Base-by-base conservation (phyloP, 1,140 invertebrate species). In the Leptoteleia sp. region DNA sequence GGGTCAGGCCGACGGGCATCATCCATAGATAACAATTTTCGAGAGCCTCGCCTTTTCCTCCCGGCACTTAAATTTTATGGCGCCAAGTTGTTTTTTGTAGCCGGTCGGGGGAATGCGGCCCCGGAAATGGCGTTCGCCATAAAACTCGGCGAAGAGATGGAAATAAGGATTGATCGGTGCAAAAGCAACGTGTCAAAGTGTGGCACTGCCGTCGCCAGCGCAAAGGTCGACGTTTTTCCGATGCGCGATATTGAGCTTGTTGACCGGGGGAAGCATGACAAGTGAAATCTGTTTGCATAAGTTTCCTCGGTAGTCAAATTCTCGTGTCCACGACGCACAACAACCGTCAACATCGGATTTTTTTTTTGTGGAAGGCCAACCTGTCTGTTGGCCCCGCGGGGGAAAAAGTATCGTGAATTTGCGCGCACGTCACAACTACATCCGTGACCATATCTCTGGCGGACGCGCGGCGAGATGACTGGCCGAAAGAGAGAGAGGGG, bases 181-280 rank as follows among this genome's bases (percentile, higher is more conserved):
- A 1, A 33, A 33, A 54, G 48, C 8, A 12, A 25, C 13, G 19
- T 22, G 29, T 37, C 35, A 54, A 12, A 16, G 6, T 1, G 17
- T 38, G 38, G n/a, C n/a, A 54, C 25, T 17, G 1, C 6, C 7
- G 19, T 25, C 1, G 22, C 16, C 13, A 55, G 27, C 16, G 35
- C 3, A 55, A 40, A 42, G 38, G 38, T 43, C 38, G 38, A 29
- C 38, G 25, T 57, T 57, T 57, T 43, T 15, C 38, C 38, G 38
- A 42, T 43, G 37, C 9, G 17, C 54, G 54, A 43, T 31, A 43
- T 3, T 25, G 37, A 55, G 35, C 13, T 55, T 29, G 22, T 55
- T 55, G 22, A 55, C 29, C 35, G 52, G 25, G 19, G 11, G n/a
- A n/a, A 43, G 43, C 38, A 43, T 57, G 54, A 57, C 54, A 57